Base-by-base conservation (phyloP, 2,113 vertebrate species). In the Mystacornis crossleyi region DNA sequence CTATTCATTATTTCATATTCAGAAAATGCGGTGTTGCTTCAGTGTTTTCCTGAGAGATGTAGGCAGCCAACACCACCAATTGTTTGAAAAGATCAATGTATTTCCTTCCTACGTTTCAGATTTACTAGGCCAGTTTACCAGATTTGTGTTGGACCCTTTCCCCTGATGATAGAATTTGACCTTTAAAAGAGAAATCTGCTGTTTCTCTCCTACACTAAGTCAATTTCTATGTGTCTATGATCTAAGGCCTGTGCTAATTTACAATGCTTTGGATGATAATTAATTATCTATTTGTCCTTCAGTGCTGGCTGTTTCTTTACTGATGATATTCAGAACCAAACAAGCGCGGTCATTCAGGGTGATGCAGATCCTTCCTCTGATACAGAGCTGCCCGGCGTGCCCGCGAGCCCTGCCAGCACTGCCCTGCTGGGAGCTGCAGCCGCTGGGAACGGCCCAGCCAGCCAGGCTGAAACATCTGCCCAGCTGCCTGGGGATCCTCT, bases 271-370 rank as follows among this genome's bases (percentile, higher is more conserved):
- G 65, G 90, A 69, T 91, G 50, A 45, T 53, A 79, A 91, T 92
- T 90, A 81, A 83, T 24, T 86, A 71, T 91, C 72, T 70, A 12
- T 90, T 73, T 86, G 34, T 51, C 72, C 93, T 79, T 70, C 73
- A 99, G 99, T 21, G 99, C 99, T 14, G 99, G 99, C 94, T 99
- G 99, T 98, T 99, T 98, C 97, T 99, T 99, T 95, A 98, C 98
- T 9, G 99, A 99, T 15, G 99, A 99, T 97, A 98, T 99, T 74
- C 98, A 98, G 64, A 98, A 97, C 84, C 98, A 98, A 50, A 98
- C 97, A 3, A 98, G 98, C 7, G 98, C 98, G 1, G 91, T 98
- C 19, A 95, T 86, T 23, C 96, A 94, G 24, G 98, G 98, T 4
- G 98, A 99, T 60, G 96, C 95, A 11, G 99, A 99, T 6, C 70